These are phyloP conservation scores for Coregonus suidteri DNA, from an alignment of 2,797 vertebrate genomes.

Conservation along the genomic window DNA sequence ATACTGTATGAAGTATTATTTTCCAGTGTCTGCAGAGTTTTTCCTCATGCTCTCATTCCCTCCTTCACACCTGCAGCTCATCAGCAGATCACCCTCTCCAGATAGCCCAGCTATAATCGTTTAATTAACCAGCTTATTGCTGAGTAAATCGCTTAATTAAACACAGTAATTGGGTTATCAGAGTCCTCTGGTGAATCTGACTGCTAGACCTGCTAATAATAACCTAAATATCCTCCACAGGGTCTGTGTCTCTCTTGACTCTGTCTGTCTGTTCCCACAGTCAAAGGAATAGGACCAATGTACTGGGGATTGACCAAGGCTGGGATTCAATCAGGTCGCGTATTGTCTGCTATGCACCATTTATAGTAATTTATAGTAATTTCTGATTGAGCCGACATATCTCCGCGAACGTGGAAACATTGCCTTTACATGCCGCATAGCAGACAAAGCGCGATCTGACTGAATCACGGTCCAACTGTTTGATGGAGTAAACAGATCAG, in stretches of 20 bases:
- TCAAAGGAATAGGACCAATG: not conserved
- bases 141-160: constrained; percentile 6
- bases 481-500: not conserved
- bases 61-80: not conserved
- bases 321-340: too few species aligned
- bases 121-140: not conserved
- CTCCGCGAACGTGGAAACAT: too few species aligned
- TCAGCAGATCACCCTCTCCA: not conserved
- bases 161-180: constrained; percentile 11
- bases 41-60: not conserved
- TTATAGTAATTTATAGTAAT: too few species aligned
- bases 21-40: not conserved
- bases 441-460: too few species aligned
- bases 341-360: too few species aligned
- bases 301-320: not conserved
- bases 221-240: not conserved
- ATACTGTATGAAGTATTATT: too few species aligned
- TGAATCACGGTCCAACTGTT: not conserved
- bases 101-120: not conserved
- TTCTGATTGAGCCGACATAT: too few species aligned
- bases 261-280: not conserved
- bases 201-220: not conserved
- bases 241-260: not conserved
- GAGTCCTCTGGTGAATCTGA: not conserved
- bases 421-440: too few species aligned